A percentile compares a stretch with the other conserved stretches of the same genome.
Evolutionary conservation across 2,797 vertebrate species (phyloP).

Genomic region (Intellagama lesueurii): DNA sequence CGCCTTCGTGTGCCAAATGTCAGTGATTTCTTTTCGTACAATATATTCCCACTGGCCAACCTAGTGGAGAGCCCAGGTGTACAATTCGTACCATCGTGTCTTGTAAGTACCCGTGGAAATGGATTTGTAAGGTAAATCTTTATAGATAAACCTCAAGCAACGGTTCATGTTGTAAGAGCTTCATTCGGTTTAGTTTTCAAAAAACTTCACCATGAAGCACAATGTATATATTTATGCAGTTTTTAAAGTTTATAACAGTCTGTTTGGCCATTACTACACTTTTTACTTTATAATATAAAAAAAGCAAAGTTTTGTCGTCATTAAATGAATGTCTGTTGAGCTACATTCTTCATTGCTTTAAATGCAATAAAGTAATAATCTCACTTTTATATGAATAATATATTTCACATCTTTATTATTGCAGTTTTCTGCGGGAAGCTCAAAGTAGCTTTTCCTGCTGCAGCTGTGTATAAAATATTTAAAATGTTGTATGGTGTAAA

Average conservation of each 20-base stretch:
- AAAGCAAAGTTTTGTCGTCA: conserved; percentile 98
- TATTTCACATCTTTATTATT: conserved; percentile 99
- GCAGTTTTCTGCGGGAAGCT: conserved; percentile 99
- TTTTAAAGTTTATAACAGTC: conserved; percentile 99
- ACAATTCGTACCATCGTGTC: conserved; percentile 99
- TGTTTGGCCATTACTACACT: conserved; percentile 99
- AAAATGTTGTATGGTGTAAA: conserved; percentile 99
- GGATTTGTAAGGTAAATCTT: conserved; percentile 95
- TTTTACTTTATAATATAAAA: conserved; percentile 99
- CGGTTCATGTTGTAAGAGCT: conserved; percentile 97
- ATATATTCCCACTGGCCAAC: conserved; percentile 92
- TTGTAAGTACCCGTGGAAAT: conserved; percentile 98
- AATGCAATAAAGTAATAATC: conserved; percentile 99
- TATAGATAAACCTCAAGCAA: conserved; percentile 97
- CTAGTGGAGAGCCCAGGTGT: conserved; percentile 97
- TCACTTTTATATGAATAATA: conserved; percentile 99
- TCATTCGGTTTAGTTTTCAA: conserved; percentile 96
- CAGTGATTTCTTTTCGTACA: conserved; percentile 82
- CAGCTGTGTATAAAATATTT: conserved; percentile 99
- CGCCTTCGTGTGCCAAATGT: conserved; percentile 91
- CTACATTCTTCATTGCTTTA: conserved; percentile 99
- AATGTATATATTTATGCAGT: conserved; percentile 99
- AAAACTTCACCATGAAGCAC: conserved; percentile 98
- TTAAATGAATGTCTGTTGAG: conserved; percentile 99
- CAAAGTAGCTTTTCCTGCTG: conserved; percentile 98